Evolutionary conservation across 92 coral and sea anemone species (phyloP).

Genomic region (Pocillopora meandrina): DNA sequence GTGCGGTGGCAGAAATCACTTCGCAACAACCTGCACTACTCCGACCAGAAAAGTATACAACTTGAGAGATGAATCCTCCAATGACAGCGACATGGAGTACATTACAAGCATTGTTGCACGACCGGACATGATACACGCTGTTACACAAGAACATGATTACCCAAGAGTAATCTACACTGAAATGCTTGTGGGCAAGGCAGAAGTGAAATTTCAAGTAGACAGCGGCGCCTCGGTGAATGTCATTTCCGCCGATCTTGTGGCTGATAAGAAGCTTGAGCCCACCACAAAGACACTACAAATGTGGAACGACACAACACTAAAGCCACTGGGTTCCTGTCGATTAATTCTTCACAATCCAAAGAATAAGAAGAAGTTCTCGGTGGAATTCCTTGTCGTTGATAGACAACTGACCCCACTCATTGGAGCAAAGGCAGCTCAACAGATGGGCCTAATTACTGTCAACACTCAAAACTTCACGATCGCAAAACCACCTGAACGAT

Average conservation of each 20-base stretch:
- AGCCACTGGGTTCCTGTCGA: slow-evolving; percentile 9
- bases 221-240: no score
- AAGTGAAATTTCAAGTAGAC: no score
- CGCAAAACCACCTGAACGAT: neutral
- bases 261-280: neutral
- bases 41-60: no score
- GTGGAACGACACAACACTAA: neutral
- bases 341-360: slow-evolving; percentile 25
- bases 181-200: slow-evolving; percentile 9
- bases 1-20: no score
- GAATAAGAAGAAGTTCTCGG: slow-evolving; percentile 33
- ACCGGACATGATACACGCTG: slow-evolving; percentile 1
- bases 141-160: neutral
- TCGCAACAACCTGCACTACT: no score
- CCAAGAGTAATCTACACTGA: slow-evolving; percentile 19
- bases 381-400: slow-evolving; percentile 35
- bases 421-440: slow-evolving; percentile 43
- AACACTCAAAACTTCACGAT: slow-evolving; percentile 35
- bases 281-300: slow-evolving; percentile 6
- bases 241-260: slow-evolving; percentile 1
- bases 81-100: slow-evolving; percentile 10
- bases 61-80: no score
- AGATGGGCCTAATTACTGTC: slow-evolving; percentile 28
- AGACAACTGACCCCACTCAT: neutral
- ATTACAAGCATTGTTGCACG: slow-evolving; percentile 7